Evolutionary conservation across 2,797 vertebrate species (phyloP).

Genomic region (Esox lucius): DNA sequence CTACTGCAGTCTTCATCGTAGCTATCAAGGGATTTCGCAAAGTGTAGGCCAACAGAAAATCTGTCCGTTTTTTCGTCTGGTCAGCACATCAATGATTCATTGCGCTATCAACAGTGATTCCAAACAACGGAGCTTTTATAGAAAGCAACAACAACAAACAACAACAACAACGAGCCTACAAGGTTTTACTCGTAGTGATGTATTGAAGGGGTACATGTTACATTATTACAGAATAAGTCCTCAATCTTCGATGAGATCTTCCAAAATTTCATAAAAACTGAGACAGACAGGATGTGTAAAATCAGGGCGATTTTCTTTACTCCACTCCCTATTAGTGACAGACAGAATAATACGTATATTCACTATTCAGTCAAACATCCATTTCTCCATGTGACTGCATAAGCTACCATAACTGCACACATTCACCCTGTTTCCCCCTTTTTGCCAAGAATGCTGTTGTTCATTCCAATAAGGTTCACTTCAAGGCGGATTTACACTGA

Average conservation of each 20-base stretch:
- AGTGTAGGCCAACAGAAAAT: conserved; percentile 10
- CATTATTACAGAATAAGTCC: neutral
- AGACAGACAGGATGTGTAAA: conserved; percentile 9
- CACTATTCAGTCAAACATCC: conserved; percentile 32
- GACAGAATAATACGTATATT: conserved; percentile 1
- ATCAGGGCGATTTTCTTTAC: conserved; percentile 15
- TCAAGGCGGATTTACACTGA: conserved; percentile 56
- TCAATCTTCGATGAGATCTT: neutral
- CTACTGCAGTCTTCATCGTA: conserved; percentile 22
- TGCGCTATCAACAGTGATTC: conserved; percentile 58
- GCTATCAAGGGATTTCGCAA: conserved; percentile 38
- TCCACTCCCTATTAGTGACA: conserved; percentile 19
- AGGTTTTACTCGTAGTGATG: neutral
- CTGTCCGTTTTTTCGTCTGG: conserved; percentile 45
- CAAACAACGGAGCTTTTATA: conserved; percentile 1
- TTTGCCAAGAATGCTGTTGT: conserved; percentile 35
- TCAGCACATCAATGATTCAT: conserved; percentile 77
- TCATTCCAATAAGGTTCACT: conserved; percentile 50
- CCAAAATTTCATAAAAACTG: conserved; percentile 8
- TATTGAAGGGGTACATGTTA: neutral
- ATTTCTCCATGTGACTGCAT: conserved; percentile 30
- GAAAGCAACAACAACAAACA: neutral
- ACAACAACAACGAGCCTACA: neutral
- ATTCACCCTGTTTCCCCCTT: conserved; percentile 46
- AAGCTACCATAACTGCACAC: conserved; percentile 36